A percentile compares a stretch with the other conserved stretches of the same genome.
Conservation (phyloP, 2,113 vertebrate species). For the Siniperca chuatsi region DNA sequence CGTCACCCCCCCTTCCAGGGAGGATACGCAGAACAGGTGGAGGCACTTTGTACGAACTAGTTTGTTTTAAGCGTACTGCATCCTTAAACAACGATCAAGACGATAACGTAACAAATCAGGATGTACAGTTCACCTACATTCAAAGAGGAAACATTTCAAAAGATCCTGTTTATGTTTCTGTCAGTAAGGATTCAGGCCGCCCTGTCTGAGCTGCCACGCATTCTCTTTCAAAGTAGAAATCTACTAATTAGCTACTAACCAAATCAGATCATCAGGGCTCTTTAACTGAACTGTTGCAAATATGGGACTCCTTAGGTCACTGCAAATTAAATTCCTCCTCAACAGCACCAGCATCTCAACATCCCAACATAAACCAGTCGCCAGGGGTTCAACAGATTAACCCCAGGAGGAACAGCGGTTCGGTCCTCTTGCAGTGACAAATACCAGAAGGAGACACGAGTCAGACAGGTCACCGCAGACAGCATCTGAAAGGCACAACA, state of each 20-base stretch:
- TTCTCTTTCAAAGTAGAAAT: no score
- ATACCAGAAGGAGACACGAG: neutral
- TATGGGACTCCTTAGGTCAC: no score
- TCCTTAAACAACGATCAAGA: no score
- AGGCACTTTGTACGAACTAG: neutral
- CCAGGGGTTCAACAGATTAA: neutral
- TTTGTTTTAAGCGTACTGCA: neutral
- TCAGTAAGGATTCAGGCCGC: neutral
- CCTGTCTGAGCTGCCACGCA: neutral
- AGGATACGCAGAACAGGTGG: no score
- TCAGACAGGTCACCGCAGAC: neutral
- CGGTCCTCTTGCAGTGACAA: neutral
- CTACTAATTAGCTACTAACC: no score
- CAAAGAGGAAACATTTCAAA: neutral
- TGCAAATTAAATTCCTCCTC: no score
- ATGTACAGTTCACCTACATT: neutral
- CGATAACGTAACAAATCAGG: neutral
- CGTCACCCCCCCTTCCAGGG: no score
- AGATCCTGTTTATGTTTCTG: neutral
- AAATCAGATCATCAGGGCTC: no score
- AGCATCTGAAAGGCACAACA: neutral
- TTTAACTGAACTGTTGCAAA: neutral
- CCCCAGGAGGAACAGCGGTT: neutral
- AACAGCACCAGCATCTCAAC: neutral
- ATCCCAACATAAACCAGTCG: no score